Evolutionary conservation across 2,113 vertebrate species (phyloP), one percentile per base, ranked within the genome.

Genomic region (Cranoglanis bouderius): DNA sequence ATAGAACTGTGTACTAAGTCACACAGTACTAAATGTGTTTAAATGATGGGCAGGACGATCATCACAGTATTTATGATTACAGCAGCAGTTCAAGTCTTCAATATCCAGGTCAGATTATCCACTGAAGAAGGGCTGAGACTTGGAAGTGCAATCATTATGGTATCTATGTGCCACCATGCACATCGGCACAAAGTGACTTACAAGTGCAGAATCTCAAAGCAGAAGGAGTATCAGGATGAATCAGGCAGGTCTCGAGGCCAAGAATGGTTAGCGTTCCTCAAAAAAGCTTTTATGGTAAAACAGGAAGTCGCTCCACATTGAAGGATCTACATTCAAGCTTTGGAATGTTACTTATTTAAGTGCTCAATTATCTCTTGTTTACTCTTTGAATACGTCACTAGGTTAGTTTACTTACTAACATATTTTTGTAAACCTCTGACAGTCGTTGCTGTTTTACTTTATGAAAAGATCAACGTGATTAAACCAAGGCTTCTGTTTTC

Each of bases 281-380:
- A 80, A 53, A 53, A 51, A 53, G 77, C 77, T 80, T 80, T 53
- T 80, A 80, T n/a, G 46, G 46, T 80, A n/a, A 80, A 32, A 80
- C n/a, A 80, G 46, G 77, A 80, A 80, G 77, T 80, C 8, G 29
- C 14, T 32, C 29, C 2, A 10, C 21, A 12, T 43, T 75, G 72
- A 3, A 12, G 26, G 21, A 43, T 43, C 5, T 2, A 43, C 26
- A 13, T 24, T 43, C 21, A 75, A n/a, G 77, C 77, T 80, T 51
- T 51, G 77, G 77, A 53, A 80, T 80, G 72, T 75, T 43, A 75
- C 38, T 43, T 75, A 26, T 75, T 51, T 80, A 46, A 49, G 43
- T 29, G 43, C 43, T 49, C 43, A 29, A 6, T 72, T 40, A 72
- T 19, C 70, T 7, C 18, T 21, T 40, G 35, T 38, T 72, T 72